A percentile compares a stretch with the other conserved stretches of the same genome.
phyloP scores from a whole-genome alignment of 1,140 invertebrate species.

The Bemisia tabaci region DNA sequence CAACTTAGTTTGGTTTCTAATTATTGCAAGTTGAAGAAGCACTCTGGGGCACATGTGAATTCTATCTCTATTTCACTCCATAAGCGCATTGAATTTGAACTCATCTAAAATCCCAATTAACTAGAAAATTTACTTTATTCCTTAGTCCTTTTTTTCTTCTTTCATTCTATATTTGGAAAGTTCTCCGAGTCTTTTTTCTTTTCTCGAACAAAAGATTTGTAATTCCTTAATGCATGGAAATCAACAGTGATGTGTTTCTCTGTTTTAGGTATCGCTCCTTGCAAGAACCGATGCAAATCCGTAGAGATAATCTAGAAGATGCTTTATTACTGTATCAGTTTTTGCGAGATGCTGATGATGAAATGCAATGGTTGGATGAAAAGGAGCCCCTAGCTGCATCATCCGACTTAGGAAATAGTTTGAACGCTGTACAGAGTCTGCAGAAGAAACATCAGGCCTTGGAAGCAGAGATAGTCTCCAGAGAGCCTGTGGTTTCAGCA shows the following conservation, averaged over 20 bases:
- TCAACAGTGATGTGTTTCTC: neutral
- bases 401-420: slow-evolving; percentile 56
- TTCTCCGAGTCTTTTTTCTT: no score
- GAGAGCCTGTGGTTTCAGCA: slow-evolving; percentile 64
- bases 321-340: slow-evolving; percentile 73
- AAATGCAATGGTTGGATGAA: slow-evolving; percentile 69
- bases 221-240: neutral
- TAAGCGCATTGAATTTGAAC: no score
- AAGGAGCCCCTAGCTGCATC: slow-evolving; percentile 72
- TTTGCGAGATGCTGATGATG: slow-evolving; percentile 70
- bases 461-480: slow-evolving; percentile 66
- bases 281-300: slow-evolving; percentile 77
- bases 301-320: slow-evolving; percentile 78
- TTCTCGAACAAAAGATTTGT: no score
- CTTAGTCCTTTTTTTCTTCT: no score
- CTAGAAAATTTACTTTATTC: no score
- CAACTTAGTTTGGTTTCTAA: no score
- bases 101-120: no score
- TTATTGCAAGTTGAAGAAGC: no score
- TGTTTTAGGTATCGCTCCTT: slow-evolving; percentile 55
- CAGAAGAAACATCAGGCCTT: slow-evolving; percentile 90
- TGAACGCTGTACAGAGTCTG: slow-evolving; percentile 85
- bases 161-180: no score
- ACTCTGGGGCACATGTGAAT: no score
- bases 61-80: no score